Base-by-base conservation (phyloP, 2,888 invertebrate species). In the Argyra leucocephala region DNA sequence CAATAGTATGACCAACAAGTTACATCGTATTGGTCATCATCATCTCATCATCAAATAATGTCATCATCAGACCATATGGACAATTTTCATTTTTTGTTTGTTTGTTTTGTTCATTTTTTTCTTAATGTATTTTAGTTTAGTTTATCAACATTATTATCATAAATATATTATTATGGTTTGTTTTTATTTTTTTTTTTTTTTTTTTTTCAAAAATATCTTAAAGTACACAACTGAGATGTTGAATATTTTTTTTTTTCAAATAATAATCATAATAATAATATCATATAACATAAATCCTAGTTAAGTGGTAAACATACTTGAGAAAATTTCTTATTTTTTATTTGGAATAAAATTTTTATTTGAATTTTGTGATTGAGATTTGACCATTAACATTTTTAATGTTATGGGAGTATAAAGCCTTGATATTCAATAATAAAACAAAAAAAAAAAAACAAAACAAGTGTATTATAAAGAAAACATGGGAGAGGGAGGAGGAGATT, bases 91-190 rank as follows among this genome's bases (percentile, higher is more conserved):
- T 48, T 48, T 48, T 48, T 48, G 1, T 48, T 48, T 48, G 15
- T 37, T 37, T 48, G 48, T 5, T 31, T 6, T 31, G n/a, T 48
- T 48, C 4, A 48, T 48, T 48, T 18, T 48, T 48, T 48, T 18
- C 18, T 15, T 48, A 48, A 48, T 48, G 48, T 48, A 48, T 48
- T 48, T 48, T 18, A 48, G 12, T 48, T 48, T 48, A 48, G n/a
- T 48, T 48, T 48, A 48, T 48, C 48, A 48, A 48, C 48, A 48
- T n/a, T 48, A 48, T 48, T 48, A 48, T 48, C 48, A 48, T 48
- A 48, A n/a, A 48, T 48, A 48, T 48, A 31, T 6, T 31, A 26
- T 31, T 31, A 6, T 31, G n/a, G n/a, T 31, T 31, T 31, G 4
- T 31, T 31, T 31, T 31, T 31, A 31, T 31, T 26, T 26, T 6